A percentile compares a stretch with the other conserved stretches of the same genome.
Conservation (phyloP, 2,113 vertebrate genomes). For the Motacilla tschutschensis region DNA sequence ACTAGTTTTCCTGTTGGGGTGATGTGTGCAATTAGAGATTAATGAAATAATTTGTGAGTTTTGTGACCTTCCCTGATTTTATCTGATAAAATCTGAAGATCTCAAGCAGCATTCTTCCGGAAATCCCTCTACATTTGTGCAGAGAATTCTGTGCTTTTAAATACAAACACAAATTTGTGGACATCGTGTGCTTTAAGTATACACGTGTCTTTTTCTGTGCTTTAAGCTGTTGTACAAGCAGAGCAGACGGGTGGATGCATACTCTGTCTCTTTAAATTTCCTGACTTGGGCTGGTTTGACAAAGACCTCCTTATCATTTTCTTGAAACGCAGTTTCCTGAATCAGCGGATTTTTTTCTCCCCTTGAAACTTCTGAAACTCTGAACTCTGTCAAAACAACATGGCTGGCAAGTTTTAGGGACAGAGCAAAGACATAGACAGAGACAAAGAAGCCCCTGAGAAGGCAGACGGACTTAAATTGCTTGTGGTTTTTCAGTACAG, state of each 20-base stretch:
- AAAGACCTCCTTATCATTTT: slow-evolving; percentile 65
- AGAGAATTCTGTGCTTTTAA: background rate
- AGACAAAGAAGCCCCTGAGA: slow-evolving; percentile 89
- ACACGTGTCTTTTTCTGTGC: background rate
- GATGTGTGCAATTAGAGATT: background rate
- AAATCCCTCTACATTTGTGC: background rate
- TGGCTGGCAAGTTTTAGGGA: slow-evolving; percentile 84
- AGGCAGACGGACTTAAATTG: slow-evolving; percentile 90
- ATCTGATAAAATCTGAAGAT: background rate
- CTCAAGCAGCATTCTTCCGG: background rate
- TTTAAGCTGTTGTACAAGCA: background rate
- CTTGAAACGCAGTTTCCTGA: slow-evolving; percentile 72
- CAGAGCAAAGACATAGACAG: slow-evolving; percentile 77
- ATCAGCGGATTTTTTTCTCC: slow-evolving; percentile 75
- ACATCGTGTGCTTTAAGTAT: rapidly evolving
- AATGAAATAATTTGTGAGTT: background rate
- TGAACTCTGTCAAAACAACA: slow-evolving; percentile 91
- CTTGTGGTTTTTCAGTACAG: slow-evolving; percentile 91
- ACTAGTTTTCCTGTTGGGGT: background rate
- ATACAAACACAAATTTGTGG: background rate
- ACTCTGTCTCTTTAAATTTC: slow-evolving; percentile 56
- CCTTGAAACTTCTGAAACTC: slow-evolving; percentile 85
- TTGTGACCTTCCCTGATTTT: background rate
- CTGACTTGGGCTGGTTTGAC: slow-evolving; percentile 22
- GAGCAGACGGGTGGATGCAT: background rate